These are phyloP conservation scores for Sebastes minor DNA, from an alignment of 2,797 vertebrate genomes.

Conservation along the genomic window DNA sequence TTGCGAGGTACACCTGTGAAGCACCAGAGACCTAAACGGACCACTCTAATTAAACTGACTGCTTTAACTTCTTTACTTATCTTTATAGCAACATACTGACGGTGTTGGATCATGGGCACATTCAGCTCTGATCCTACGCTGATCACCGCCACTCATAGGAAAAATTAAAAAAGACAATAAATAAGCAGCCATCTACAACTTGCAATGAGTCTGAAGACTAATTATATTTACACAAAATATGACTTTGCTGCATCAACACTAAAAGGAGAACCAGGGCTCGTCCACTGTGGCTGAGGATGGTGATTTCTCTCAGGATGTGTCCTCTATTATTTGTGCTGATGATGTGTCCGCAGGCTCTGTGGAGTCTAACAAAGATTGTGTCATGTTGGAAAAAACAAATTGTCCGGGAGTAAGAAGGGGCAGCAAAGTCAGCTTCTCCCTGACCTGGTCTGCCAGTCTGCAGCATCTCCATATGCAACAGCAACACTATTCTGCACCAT, in stretches of 20 bases:
- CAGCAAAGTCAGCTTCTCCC: conserved; percentile 39
- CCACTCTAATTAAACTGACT: background rate
- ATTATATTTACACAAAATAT: conserved; percentile 3
- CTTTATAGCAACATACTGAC: background rate
- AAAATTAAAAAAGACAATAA: background rate
- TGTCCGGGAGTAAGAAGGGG: conserved; percentile 23
- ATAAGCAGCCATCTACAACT: background rate
- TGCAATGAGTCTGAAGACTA: background rate
- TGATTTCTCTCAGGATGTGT: conserved; percentile 38
- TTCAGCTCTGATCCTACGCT: background rate
- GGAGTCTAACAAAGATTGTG: conserved; percentile 27
- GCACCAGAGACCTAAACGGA: background rate
- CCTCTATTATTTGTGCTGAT: conserved; percentile 47
- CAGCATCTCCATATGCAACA: conserved; percentile 37
- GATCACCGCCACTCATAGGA: background rate
- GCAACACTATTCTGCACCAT: background rate
- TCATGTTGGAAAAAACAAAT: conserved; percentile 19
- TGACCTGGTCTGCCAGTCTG: conserved; percentile 29
- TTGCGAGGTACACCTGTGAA: background rate
- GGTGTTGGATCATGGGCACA: background rate
- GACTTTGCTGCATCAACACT: background rate
- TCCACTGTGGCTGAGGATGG: conserved; percentile 3
- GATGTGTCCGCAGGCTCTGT: conserved; percentile 26
- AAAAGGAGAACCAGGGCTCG: background rate
- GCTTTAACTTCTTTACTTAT: background rate